Evolutionary conservation across 23 tunicate genomes (phyloP).

Genomic region (Ciona savignyi): DNA sequence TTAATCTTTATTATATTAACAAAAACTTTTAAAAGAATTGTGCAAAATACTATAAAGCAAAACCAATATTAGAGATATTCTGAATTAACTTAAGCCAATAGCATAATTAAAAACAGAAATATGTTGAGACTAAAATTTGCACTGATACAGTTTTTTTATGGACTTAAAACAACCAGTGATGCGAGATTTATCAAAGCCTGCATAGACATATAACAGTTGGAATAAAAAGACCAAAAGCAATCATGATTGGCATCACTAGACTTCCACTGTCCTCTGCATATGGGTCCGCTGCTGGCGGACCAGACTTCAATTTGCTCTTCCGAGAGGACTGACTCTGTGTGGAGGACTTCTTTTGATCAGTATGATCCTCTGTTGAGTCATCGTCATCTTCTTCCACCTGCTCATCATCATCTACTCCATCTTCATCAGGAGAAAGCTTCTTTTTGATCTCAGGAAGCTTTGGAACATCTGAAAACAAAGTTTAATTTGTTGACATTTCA

Average conservation of each 20-base stretch:
- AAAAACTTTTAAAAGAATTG: no score
- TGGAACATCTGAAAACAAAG: constrained; percentile 41
- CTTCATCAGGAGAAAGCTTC: neutral
- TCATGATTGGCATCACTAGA: constrained; percentile 71
- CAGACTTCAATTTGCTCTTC: constrained; percentile 58
- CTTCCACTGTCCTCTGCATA: constrained; percentile 84
- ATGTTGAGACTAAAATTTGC: no score
- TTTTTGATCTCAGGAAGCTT: constrained; percentile 49
- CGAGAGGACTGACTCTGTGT: constrained; percentile 5
- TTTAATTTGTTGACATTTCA: no score
- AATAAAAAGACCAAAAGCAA: constrained; percentile 77
- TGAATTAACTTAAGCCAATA: no score
- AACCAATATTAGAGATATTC: no score
- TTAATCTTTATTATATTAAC: no score
- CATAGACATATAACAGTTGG: constrained; percentile 76
- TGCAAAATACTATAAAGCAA: no score
- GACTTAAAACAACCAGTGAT: no score
- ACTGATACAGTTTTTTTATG: no score
- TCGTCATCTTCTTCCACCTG: constrained; percentile 52
- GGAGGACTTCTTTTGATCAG: neutral
- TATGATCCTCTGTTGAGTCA: constrained; percentile 43
- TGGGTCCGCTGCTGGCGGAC: constrained; percentile 82
- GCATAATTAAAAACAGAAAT: no score
- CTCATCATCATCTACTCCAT: constrained; percentile 3
- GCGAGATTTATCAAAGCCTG: constrained; percentile 32